Evolutionary conservation across 2,888 invertebrate species (phyloP), one percentile per base, ranked within the genome.

Genomic region (Polydrusus pterygomalis): DNA sequence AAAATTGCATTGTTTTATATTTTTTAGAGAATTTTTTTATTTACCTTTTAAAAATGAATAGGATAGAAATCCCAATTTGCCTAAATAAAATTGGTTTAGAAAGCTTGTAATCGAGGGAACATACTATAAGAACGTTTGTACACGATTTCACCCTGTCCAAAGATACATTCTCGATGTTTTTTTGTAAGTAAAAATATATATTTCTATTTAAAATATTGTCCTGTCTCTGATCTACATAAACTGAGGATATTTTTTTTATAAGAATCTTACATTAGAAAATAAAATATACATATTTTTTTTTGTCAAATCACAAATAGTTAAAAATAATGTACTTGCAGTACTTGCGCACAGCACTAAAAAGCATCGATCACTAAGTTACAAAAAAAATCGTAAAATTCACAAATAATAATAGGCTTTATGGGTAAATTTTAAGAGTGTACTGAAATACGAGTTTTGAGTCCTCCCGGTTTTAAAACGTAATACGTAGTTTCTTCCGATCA

Each of bases 311-410:
- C 58, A 60, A 60, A 43, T n/a, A 40, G 1, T 15, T 9, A n/a
- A 15, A 34, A 58, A 34, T 34, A 58, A 58, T 34, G 15, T 34
- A 38, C 13, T 25, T 25, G 5, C 25, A 25, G 58, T 60, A 60
- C 13, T 11, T 60, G 17, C 38, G 58, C 58, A 60, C 58, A 60
- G 58, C 64, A 64, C 49, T 64, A 64, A 30, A 43, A 34, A 34
- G 49, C 58, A 10, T n/a, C n/a, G 17, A 63, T 47, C 25, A 25
- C 63, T 49, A 64, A 10, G 34, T 45, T 40, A 40, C 20, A 10
- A 34, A 34, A 8, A 34, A 15, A 47, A 47, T 8, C 7, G 43
- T 54, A 11, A 38, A 60, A 17, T 11, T 38, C 18, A 17, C 17
- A 60, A 38, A 60, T 38, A 3, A 60, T 38, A 3, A 56, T 1